Percentiles rank a stretch among this genome's conserved stretches.
phyloP scores from a whole-genome alignment of 2,888 invertebrate species.

The Eristalis tenax region DNA sequence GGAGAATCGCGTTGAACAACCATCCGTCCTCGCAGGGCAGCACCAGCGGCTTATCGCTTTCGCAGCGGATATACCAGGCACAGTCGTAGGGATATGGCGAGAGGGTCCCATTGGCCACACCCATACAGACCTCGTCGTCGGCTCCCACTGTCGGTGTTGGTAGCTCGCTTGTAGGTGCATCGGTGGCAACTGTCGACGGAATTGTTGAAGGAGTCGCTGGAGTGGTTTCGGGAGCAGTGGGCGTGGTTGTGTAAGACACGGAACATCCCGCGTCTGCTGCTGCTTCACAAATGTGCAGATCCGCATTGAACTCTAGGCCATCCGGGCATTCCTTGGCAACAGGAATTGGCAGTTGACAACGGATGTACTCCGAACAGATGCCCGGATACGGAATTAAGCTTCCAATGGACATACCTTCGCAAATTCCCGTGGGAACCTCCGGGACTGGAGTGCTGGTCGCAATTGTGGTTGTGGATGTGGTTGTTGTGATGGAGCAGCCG shows the following conservation, averaged over 20 bases:
- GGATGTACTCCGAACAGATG: slow-evolving; percentile 75
- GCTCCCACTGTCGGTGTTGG: slow-evolving; percentile 62
- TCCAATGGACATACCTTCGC: slow-evolving; percentile 60
- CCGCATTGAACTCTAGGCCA: slow-evolving; percentile 81
- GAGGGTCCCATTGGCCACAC: slow-evolving; percentile 58
- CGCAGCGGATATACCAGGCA: slow-evolving; percentile 74
- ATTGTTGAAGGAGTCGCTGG: slow-evolving; percentile 14
- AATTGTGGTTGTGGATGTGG: slow-evolving; percentile 37
- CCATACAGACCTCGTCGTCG: slow-evolving; percentile 64
- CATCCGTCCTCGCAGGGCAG: slow-evolving; percentile 70
- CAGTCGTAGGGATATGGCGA: slow-evolving; percentile 75
- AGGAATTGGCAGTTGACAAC: slow-evolving; percentile 75
- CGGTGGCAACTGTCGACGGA: slow-evolving; percentile 24
- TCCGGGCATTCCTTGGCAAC: slow-evolving; percentile 83
- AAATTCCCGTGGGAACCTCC: slow-evolving; percentile 58
- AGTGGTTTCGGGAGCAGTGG: slow-evolving; percentile 11
- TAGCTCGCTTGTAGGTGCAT: slow-evolving; percentile 25
- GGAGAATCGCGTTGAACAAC: slow-evolving; percentile 74
- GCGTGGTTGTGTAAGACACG: slow-evolving; percentile 75
- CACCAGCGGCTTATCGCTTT: slow-evolving; percentile 60
- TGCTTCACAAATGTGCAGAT: slow-evolving; percentile 73
- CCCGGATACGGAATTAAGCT: slow-evolving; percentile 74
- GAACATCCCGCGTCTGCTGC: slow-evolving; percentile 76
- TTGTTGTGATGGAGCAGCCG: slow-evolving; percentile 77
- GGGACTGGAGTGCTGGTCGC: slow-evolving; percentile 1